These are phyloP conservation scores for Nephrotoma appendiculata DNA, from an alignment of 2,888 invertebrate species.

Conservation along the genomic window DNA sequence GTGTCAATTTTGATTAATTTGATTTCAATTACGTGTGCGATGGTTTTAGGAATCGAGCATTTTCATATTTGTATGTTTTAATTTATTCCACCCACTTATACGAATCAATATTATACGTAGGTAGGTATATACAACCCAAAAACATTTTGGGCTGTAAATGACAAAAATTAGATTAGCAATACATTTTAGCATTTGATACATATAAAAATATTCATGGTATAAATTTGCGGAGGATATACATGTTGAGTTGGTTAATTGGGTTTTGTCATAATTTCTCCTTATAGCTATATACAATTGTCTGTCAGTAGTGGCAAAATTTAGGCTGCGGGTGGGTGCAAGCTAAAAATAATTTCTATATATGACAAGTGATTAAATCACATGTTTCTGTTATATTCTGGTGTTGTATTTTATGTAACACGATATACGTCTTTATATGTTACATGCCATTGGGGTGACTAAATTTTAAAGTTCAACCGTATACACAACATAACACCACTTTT, in stretches of 20 bases:
- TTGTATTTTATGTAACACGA: neutral
- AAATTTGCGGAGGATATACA: neutral
- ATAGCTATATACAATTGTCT: neutral
- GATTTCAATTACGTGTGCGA: neutral
- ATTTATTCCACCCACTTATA: neutral
- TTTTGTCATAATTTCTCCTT: neutral
- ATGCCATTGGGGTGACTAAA: neutral
- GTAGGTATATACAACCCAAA: neutral
- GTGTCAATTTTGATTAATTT: neutral
- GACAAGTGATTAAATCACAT: neutral
- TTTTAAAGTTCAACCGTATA: neutral
- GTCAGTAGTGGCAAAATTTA: neutral
- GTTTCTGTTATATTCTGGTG: neutral
- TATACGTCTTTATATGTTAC: neutral
- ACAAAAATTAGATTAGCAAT: neutral
- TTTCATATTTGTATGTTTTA: neutral
- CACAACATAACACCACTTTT: neutral
- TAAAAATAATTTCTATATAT: neutral
- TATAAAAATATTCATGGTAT: no score
- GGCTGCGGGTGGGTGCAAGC: neutral
- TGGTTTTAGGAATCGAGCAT: neutral
- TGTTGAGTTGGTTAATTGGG: neutral
- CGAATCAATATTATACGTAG: neutral
- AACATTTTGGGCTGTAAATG: neutral
- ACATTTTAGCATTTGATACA: neutral